phyloP scores from a whole-genome alignment of 1,140 invertebrate species.

The Archivesica marissinica region DNA sequence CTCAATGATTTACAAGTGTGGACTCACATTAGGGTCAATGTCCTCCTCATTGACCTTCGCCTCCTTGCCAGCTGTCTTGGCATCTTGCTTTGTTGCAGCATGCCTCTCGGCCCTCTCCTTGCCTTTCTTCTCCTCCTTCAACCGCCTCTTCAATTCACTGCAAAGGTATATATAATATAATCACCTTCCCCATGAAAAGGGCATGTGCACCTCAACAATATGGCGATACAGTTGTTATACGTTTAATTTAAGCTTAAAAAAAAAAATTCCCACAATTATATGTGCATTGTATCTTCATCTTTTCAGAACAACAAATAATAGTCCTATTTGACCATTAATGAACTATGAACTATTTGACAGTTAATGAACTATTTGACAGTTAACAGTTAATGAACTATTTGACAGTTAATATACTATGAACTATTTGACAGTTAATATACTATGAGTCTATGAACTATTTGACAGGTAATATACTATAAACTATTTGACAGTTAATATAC shows the following conservation, averaged over 20 bases:
- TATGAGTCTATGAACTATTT: too few species aligned
- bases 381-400: too few species aligned
- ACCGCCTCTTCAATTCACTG: conserved; percentile 95
- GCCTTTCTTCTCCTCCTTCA: conserved; percentile 96
- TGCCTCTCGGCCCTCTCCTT: conserved; percentile 96
- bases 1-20: not conserved
- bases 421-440: too few species aligned
- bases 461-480: too few species aligned
- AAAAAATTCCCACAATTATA: not conserved
- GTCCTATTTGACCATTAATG: too few species aligned
- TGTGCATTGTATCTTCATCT: not conserved
- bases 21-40: conserved; percentile 93
- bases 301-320: not conserved
- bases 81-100: conserved; percentile 81
- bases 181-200: not conserved
- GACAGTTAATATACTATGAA: too few species aligned
- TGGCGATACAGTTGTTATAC: not conserved
- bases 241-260: not conserved
- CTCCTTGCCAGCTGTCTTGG: conserved; percentile 72
- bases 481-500: too few species aligned
- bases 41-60: conserved; percentile 87
- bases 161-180: conserved; percentile 55
- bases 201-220: not conserved
- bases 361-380: too few species aligned
- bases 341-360: too few species aligned